Percentiles rank a stretch among this genome's conserved stretches.
Conservation (phyloP, 2,113 vertebrate genomes). For the Peromyscus polionotus region DNA sequence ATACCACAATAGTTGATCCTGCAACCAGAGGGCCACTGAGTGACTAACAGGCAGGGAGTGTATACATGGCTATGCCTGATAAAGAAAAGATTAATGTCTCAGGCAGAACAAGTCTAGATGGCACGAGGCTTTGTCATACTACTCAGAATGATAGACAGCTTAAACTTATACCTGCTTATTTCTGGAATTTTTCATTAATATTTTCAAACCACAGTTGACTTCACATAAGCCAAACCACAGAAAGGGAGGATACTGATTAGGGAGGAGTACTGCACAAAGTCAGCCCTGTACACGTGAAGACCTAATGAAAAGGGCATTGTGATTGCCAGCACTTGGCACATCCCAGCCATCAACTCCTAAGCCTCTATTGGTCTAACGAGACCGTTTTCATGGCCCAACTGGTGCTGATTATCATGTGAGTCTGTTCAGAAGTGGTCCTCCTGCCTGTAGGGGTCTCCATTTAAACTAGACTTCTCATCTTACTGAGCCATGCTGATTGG, state of each 20-base stretch:
- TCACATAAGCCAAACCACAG: not conserved
- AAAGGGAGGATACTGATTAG: not conserved
- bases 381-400: fast-evolving
- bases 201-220: not conserved
- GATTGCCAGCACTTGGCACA: not conserved
- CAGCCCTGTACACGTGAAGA: not conserved
- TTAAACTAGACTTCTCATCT: not conserved
- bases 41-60: not conserved
- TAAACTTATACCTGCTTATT: not conserved
- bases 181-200: not conserved
- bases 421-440: not conserved
- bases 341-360: not conserved
- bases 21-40: not conserved
- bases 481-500: not conserved
- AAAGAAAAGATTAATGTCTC: not conserved
- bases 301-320: not conserved
- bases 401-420: not conserved
- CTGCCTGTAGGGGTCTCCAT: not conserved
- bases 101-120: not conserved
- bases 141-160: not conserved
- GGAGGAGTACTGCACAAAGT: not conserved
- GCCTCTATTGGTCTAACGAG: not conserved
- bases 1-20: not conserved
- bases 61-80: not conserved
- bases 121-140: not conserved